Percentiles rank a stretch among this genome's conserved stretches.
phyloP scores from a whole-genome alignment of 2,888 invertebrate species.

The Reticulitermes lucifugus region DNA sequence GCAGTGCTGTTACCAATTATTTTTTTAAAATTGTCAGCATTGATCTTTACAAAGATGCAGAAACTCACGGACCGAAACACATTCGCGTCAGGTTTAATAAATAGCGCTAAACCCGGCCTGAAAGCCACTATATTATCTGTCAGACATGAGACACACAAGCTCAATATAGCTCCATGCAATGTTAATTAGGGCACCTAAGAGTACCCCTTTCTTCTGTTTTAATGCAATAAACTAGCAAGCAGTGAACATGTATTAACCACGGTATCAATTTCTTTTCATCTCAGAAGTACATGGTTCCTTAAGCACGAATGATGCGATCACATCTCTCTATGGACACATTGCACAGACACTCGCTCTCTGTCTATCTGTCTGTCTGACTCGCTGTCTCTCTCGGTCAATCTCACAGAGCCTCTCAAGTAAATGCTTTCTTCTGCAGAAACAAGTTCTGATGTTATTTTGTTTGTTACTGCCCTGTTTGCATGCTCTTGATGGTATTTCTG shows the following conservation, averaged over 20 bases:
- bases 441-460: not conserved
- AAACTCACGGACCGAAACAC: too few relatives aligned
- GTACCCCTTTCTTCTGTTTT: not conserved
- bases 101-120: not conserved
- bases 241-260: not conserved
- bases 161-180: not conserved
- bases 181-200: not conserved
- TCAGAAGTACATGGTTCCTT: not conserved
- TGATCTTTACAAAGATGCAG: too few relatives aligned
- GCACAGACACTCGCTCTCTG: not conserved
- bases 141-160: too few relatives aligned
- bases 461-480: not conserved
- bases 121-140: not conserved
- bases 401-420: not conserved
- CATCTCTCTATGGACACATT: not conserved
- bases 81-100: not conserved
- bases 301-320: not conserved
- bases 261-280: not conserved
- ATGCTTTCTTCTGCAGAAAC: not conserved
- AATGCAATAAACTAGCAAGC: not conserved
- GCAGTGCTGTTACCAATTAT: too few relatives aligned
- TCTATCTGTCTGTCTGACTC: not conserved
- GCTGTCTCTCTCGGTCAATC: not conserved
- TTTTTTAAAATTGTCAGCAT: too few relatives aligned
- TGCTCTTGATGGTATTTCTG: slow-evolving; percentile 23